Base-by-base conservation (phyloP, 2,888 invertebrate species). In the Melangyna quadrimaculata region DNA sequence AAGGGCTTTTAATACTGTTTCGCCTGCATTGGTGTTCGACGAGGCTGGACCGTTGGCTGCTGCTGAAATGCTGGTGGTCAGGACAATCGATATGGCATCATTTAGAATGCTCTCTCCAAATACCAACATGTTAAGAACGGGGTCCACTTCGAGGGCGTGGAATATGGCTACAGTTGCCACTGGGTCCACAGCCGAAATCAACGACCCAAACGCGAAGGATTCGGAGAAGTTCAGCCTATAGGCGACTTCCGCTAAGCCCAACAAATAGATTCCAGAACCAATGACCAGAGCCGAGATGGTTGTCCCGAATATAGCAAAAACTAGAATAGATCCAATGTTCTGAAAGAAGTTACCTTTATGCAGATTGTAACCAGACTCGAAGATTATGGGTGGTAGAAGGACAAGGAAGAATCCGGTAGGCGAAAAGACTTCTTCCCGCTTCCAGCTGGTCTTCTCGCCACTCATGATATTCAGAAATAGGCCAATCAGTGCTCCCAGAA, bases 111-210 rank as follows among this genome's bases (percentile, higher is more conserved):
- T 92, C 90, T 94, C 94, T 29, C 98, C 99, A 93, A 99, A 99
- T 1, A 99, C 99, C 93, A 99, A 95, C 99, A 99, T 99, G 93
- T 99, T 99, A 0, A 99, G 93, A 6, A 99, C 96, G 0, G 98
- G 98, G 92, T 99, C 99, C 0, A 99, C 97, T 92, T 99, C 97
- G 29, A 99, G 93, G 1, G 99, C 99, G 93, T 99, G 98, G 91
- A 99, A 99, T 88, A 99, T 99, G 10, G 99, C 99, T 32, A 99
- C 96, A 0, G 99, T 99, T 5, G 99, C 99, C 0, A 99, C 99
- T 0, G 99, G 99, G 93, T 99, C 99, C 5, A 99, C 99, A 29
- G 99, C 99, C 2, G 99, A 99, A 91, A 99, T 99, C 1, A 91
- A 88, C 19, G 99, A 98, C 8, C 99, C 99, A 93, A 99, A 99